Percentiles rank a stretch among this genome's conserved stretches.
phyloP scores from a whole-genome alignment of 1,140 invertebrate species.

The Cherax quadricarinatus region DNA sequence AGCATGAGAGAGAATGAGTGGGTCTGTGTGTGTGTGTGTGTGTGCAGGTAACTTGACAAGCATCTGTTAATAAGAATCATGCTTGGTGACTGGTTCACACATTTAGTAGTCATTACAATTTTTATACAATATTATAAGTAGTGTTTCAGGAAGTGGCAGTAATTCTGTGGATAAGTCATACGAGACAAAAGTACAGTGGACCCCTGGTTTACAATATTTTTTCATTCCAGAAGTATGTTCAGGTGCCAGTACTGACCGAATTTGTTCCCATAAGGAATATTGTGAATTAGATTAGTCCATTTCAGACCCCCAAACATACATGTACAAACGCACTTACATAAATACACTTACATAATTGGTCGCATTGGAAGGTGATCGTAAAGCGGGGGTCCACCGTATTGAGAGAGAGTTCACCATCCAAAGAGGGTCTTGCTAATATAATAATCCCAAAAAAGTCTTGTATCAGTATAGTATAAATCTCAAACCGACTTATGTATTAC shows the following conservation, averaged over 20 bases:
- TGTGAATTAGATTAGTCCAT: too few relatives aligned
- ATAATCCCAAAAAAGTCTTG: background rate
- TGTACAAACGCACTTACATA: too few relatives aligned
- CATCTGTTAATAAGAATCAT: slow-evolving; percentile 31
- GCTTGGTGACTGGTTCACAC: slow-evolving; percentile 44
- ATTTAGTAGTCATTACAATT: slow-evolving; percentile 7
- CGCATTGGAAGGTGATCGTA: too few relatives aligned
- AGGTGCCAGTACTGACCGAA: too few relatives aligned
- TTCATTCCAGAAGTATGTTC: too few relatives aligned
- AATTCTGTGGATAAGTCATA: background rate
- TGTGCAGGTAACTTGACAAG: too few relatives aligned
- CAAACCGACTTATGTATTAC: background rate
- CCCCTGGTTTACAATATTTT: too few relatives aligned
- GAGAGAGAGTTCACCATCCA: background rate
- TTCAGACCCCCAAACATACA: too few relatives aligned
- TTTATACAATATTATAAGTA: slow-evolving; percentile 10
- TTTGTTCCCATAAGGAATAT: too few relatives aligned
- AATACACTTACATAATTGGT: too few relatives aligned
- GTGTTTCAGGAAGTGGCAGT: slow-evolving; percentile 12
- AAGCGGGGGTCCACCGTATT: too few relatives aligned
- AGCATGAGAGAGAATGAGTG: background rate
- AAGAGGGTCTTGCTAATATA: background rate
- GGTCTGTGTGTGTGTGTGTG: too few relatives aligned
- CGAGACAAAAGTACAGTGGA: background rate
- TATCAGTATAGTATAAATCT: background rate